phyloP scores from a whole-genome alignment of 1,140 invertebrate species.

The Streblospio benedicti region DNA sequence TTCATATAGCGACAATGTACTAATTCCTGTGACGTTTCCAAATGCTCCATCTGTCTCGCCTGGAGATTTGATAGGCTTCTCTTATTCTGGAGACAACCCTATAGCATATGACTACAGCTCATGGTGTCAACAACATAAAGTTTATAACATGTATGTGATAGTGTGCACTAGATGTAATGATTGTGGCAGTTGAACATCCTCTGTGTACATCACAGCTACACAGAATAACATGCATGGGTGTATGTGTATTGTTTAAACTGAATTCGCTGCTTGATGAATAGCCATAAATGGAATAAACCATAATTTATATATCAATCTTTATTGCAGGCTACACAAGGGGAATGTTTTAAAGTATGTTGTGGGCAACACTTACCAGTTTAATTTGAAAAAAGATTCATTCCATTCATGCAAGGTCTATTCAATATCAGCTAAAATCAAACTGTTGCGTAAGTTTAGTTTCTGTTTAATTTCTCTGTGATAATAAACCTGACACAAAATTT shows the following conservation, averaged over 20 bases:
- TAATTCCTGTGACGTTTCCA: not conserved
- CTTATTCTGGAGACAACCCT: not conserved
- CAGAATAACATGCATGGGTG: not conserved
- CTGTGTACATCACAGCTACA: not conserved
- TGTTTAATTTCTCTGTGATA: not conserved
- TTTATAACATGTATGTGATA: not conserved
- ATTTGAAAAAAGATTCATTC: no score
- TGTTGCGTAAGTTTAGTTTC: not conserved
- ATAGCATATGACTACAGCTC: not conserved
- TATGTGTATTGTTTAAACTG: no score
- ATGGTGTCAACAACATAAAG: not conserved
- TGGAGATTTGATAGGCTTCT: not conserved
- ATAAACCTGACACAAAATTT: no score
- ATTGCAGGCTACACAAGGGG: no score
- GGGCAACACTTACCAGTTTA: no score
- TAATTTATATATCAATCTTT: no score
- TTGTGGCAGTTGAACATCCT: not conserved
- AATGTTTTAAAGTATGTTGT: no score
- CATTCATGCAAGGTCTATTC: not conserved
- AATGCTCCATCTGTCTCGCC: not conserved
- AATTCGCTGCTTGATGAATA: no score
- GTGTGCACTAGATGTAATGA: no score
- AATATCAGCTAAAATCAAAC: not conserved
- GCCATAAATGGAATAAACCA: no score
- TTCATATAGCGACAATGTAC: not conserved